A percentile compares a stretch with the other conserved stretches of the same genome.
phyloP scores from a whole-genome alignment of 53 echinoderm and acorn worm genomes.

The Astropecten irregularis region DNA sequence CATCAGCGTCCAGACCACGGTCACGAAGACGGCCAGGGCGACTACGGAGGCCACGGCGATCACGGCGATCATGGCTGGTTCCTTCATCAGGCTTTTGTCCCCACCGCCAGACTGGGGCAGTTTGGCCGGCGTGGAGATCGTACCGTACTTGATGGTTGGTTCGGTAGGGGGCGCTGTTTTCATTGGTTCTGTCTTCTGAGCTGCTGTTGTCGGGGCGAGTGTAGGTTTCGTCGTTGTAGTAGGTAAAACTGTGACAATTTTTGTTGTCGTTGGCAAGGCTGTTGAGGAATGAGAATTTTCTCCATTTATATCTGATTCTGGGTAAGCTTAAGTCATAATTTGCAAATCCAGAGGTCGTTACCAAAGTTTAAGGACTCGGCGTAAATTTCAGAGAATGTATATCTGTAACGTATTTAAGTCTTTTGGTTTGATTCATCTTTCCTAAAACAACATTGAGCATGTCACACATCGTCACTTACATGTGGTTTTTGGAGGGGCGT shows the following conservation, averaged over 20 bases:
- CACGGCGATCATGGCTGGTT: slow-evolving; percentile 17
- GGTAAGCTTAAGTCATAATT: too few relatives aligned
- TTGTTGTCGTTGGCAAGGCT: slow-evolving; percentile 6
- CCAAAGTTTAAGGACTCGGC: too few relatives aligned
- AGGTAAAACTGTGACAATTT: not conserved
- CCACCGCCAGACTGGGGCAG: not conserved
- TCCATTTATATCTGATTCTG: not conserved
- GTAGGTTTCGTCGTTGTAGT: not conserved
- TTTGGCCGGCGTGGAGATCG: not conserved
- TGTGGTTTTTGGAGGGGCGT: slow-evolving; percentile 19
- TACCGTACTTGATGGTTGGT: slow-evolving; percentile 16
- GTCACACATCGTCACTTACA: not conserved
- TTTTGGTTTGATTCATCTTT: too few relatives aligned
- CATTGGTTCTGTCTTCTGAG: not conserved
- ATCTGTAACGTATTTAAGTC: too few relatives aligned
- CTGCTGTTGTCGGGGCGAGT: not conserved
- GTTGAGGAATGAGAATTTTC: not conserved
- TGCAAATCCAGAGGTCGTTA: too few relatives aligned
- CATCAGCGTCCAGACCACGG: slow-evolving; percentile 14
- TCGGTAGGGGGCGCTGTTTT: slow-evolving; percentile 15
- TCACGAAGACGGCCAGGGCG: not conserved
- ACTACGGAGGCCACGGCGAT: slow-evolving; percentile 6
- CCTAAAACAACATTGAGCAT: too few relatives aligned
- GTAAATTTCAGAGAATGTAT: too few relatives aligned
- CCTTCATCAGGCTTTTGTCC: not conserved